Base-by-base conservation (phyloP, 2,888 invertebrate genomes). In the Pheosia tremula region DNA sequence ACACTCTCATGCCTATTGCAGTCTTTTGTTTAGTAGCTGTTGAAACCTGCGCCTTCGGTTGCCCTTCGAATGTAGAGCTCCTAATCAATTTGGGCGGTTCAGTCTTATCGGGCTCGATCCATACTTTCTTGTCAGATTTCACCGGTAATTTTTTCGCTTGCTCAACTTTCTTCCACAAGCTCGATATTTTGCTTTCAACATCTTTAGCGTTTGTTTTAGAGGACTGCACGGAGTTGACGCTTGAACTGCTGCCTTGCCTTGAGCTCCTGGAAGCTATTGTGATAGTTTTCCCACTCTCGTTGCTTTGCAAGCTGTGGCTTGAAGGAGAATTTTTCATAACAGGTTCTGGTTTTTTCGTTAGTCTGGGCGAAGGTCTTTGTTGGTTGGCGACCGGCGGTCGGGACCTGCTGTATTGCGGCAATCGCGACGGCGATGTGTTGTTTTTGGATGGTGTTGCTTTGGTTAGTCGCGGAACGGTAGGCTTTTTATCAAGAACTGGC, bases 91-190 rank as follows among this genome's bases (percentile, higher is more conserved):
- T 89, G 0, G 94, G 88, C 6, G 89, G 77, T 60, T 90, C 88
- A 2, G 84, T 76, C 69, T 90, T 87, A 59, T 88, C 84, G 63
- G 88, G 79, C 62, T 94, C 93, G 50, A 95, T 95, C 95, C 95
- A 96, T 8, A 95, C 95, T 67, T 95, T 90, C 56, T 93, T 94
- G 63, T 96, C 96, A 8, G 94, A 94, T 75, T 95, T 95, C 4
- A 91, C 86, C 56, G 89, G 94, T 69, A 94, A 94, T 62, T 94
- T 95, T 71, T 96, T 96, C 50, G 90, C 95, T 63, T 96, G 95
- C 75, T 97, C 96, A 0, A 96, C 96, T 81, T 95, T 96, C 78
- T 96, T 97, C 97, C 97, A 97, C 13, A 97, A 86, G 77, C 95
- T 96, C 0, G 97, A 96, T 60, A 97, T 97, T 84, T 96, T 97